phyloP scores from a whole-genome alignment of 2,797 vertebrate species.

The Notamacropus eugenii region DNA sequence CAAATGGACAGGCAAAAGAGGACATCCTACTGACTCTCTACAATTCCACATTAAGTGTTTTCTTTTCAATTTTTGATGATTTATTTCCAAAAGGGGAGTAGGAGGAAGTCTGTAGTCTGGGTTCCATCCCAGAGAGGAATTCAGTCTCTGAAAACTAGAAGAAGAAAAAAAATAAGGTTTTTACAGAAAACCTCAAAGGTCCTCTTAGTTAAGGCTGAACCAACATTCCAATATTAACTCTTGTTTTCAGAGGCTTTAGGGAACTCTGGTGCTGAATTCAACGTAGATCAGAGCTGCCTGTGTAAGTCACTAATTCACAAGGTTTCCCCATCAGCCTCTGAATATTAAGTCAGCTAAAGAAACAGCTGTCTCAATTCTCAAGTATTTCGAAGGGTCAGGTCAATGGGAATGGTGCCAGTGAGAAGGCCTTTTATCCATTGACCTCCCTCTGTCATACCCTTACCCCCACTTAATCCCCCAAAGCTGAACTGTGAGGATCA shows the following conservation, averaged over 20 bases:
- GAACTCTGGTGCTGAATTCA: neutral
- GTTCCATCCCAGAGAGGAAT: neutral
- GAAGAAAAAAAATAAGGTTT: neutral
- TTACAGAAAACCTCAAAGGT: neutral
- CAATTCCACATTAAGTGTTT: neutral
- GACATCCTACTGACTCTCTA: neutral
- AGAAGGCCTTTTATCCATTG: neutral
- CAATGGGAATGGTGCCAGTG: neutral
- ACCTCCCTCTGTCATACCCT: neutral
- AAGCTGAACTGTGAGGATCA: neutral
- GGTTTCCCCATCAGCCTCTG: neutral
- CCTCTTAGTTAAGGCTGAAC: neutral
- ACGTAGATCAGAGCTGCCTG: neutral
- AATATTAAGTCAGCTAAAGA: neutral
- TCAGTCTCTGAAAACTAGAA: neutral
- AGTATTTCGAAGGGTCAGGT: neutral
- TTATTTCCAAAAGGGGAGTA: neutral
- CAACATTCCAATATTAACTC: neutral
- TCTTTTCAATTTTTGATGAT: neutral
- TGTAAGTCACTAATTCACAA: neutral
- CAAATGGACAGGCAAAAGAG: neutral
- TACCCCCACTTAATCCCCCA: neutral
- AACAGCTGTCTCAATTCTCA: neutral
- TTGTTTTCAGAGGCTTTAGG: neutral
- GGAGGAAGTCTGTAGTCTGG: neutral